Evolutionary conservation across 2,888 invertebrate genomes (phyloP).

Genomic region (Drosophila longiperda): DNA sequence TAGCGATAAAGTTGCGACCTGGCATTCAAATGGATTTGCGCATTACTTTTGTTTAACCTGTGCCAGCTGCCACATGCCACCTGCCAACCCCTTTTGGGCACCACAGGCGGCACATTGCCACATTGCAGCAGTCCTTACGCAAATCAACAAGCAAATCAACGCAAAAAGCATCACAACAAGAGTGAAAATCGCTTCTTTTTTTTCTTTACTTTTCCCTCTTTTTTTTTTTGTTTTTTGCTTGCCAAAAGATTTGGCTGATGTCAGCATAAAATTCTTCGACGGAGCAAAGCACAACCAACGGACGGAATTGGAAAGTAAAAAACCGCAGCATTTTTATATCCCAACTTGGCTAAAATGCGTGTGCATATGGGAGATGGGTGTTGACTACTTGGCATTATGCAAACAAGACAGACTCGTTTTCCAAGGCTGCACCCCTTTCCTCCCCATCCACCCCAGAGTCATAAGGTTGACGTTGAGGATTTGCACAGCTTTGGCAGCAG

Average conservation of each 20-base stretch:
- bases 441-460: background rate
- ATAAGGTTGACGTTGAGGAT: conserved; percentile 23
- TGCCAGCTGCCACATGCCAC: background rate
- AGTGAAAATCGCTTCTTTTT: conserved; percentile 47
- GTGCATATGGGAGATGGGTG: conserved; percentile 18
- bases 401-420: conserved; percentile 47
- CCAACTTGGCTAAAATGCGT: conserved; percentile 2
- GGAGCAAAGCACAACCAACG: conserved; percentile 44
- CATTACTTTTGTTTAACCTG: conserved; percentile 36
- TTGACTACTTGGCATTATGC: conserved; percentile 58
- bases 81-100: conserved; percentile 5
- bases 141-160: conserved; percentile 77
- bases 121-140: conserved; percentile 44
- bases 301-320: conserved; percentile 74
- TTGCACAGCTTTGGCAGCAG: conserved; percentile 17
- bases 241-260: conserved; percentile 65
- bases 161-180: conserved; percentile 51
- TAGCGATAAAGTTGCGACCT: conserved; percentile 58
- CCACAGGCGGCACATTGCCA: background rate
- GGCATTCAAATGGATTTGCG: conserved; percentile 56
- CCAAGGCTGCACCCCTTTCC: conserved; percentile 18
- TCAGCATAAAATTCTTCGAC: conserved; percentile 67
- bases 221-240: conserved; percentile 35
- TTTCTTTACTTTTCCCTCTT: background rate
- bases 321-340: conserved; percentile 64